phyloP scores from a whole-genome alignment of 1,140 invertebrate genomes.

The Acromyrmex charruanus region DNA sequence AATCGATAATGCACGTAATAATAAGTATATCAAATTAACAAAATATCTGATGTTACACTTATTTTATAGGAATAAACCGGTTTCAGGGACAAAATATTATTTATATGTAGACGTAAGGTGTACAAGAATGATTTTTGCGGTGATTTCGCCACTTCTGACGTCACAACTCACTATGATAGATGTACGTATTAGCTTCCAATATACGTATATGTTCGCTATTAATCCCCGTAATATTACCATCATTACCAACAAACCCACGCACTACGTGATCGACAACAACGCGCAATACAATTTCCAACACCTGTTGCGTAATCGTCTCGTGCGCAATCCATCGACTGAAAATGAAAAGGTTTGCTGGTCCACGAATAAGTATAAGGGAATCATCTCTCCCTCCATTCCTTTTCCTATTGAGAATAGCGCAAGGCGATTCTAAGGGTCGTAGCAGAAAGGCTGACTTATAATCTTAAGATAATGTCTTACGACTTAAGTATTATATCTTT shows the following conservation, averaged over 20 bases:
- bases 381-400: neutral
- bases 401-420: neutral
- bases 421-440: neutral
- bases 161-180: conserved; percentile 11
- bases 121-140: neutral
- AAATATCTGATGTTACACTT: neutral
- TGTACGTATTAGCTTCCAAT: conserved; percentile 7
- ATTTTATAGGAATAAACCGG: conserved; percentile 6
- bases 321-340: conserved; percentile 15
- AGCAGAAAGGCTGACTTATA: too few species aligned
- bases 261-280: neutral
- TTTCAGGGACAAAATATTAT: neutral
- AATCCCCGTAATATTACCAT: conserved; percentile 4
- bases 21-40: neutral
- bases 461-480: too few species aligned
- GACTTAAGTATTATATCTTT: too few species aligned
- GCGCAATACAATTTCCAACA: conserved; percentile 16
- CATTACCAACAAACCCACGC: neutral
- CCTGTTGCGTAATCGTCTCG: conserved; percentile 48
- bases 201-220: neutral
- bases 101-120: neutral
- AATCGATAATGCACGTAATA: neutral
- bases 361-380: neutral
- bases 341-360: conserved; percentile 18
- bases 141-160: conserved; percentile 16